phyloP scores from a whole-genome alignment of 1,140 invertebrate genomes.

The Laupala kohalensis region DNA sequence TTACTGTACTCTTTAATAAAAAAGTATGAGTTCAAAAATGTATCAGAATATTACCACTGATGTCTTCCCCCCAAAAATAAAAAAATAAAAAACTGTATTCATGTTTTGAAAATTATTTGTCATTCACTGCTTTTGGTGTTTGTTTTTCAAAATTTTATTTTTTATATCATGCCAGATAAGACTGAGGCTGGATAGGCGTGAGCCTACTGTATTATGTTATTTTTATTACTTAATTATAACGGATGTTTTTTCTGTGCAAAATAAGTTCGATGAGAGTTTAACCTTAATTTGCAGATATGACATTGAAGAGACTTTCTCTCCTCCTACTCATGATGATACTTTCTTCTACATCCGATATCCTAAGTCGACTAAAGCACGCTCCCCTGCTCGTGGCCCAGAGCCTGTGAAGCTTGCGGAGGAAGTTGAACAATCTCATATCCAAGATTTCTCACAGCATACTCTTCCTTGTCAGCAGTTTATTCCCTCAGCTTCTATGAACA shows the following conservation, averaged over 20 bases:
- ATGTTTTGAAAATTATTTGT: background rate
- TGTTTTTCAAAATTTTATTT: background rate
- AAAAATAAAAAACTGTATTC: background rate
- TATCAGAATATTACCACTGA: no score
- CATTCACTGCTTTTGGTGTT: no score
- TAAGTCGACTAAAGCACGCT: background rate
- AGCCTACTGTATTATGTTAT: no score
- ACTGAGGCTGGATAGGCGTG: no score
- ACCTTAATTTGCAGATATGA: conserved; percentile 14
- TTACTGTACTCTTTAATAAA: no score
- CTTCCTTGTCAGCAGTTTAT: conserved; percentile 50
- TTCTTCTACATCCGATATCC: conserved; percentile 18
- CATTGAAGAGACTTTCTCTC: conserved; percentile 16
- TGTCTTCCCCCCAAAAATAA: no score
- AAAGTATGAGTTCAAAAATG: no score
- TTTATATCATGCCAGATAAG: no score
- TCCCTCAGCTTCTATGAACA: conserved; percentile 12
- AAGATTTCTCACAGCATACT: conserved; percentile 50
- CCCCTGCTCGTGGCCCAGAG: background rate
- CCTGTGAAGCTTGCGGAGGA: background rate
- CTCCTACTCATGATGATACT: conserved; percentile 15
- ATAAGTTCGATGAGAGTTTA: no score
- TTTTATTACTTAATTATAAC: no score
- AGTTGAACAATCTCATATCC: conserved; percentile 16
- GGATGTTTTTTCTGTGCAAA: no score